A percentile compares a stretch with the other conserved stretches of the same genome.
Conservation (phyloP, 2,797 vertebrate genomes). For the Salarias fasciatus region DNA sequence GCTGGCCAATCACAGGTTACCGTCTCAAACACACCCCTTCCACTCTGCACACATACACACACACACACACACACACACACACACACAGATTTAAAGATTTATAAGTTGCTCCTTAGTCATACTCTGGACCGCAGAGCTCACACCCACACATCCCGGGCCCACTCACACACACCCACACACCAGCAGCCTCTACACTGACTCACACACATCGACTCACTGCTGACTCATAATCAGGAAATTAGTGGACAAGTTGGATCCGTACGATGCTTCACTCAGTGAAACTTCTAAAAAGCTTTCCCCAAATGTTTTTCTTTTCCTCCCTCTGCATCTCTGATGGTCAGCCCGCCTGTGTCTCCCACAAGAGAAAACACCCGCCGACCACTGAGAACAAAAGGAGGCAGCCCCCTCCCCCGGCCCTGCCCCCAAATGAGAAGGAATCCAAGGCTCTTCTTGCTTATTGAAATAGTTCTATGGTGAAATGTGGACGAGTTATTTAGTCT, state of each 20-base stretch:
- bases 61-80: neutral
- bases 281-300: conserved; percentile 27
- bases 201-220: conserved; percentile 41
- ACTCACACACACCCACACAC: conserved; percentile 30
- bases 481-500: conserved; percentile 36
- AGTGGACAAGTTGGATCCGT: conserved; percentile 26
- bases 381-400: conserved; percentile 44
- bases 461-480: conserved; percentile 39
- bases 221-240: conserved; percentile 63
- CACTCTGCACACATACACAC: neutral
- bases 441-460: conserved; percentile 37
- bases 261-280: conserved; percentile 23
- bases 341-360: conserved; percentile 11
- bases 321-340: conserved; percentile 7
- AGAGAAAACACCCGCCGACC: conserved; percentile 50
- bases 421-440: conserved; percentile 37
- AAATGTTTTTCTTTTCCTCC: conserved; percentile 49
- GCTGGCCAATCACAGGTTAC: conserved; percentile 53
- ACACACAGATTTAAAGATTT: conserved; percentile 12
- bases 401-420: too few species aligned
- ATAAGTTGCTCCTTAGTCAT: conserved; percentile 63
- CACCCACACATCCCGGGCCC: conserved; percentile 44
- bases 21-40: conserved; percentile 53
- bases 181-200: conserved; percentile 40
- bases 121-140: conserved; percentile 36